Conservation (phyloP, 2,888 invertebrate species). For the Sinodicranocentrus sp. region DNA sequence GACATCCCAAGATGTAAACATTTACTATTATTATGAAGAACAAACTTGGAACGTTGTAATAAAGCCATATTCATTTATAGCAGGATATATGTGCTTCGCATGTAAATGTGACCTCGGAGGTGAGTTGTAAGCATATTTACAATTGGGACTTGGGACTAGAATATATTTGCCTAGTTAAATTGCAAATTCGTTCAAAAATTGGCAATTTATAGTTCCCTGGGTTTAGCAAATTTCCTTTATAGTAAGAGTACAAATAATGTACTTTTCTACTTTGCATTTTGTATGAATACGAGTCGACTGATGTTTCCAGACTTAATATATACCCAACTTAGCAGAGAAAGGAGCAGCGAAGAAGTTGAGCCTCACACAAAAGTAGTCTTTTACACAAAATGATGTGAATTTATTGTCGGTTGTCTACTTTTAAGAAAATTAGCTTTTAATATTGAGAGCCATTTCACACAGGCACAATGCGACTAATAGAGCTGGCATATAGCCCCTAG, state of each 20-base stretch:
- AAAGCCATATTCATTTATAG: too few species aligned
- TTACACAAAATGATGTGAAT: slow-evolving; percentile 56
- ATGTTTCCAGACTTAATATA: too few species aligned
- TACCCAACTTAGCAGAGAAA: background rate
- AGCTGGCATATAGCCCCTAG: background rate
- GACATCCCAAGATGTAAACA: too few species aligned
- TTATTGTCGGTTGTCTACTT: slow-evolving; percentile 63
- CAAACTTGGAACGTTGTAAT: too few species aligned
- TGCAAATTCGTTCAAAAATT: slow-evolving; percentile 53
- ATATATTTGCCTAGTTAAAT: slow-evolving; percentile 38
- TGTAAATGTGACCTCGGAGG: too few species aligned
- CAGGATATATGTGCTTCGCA: too few species aligned
- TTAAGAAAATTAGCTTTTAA: slow-evolving; percentile 70
- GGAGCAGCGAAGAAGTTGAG: too few species aligned
- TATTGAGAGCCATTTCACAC: slow-evolving; percentile 58
- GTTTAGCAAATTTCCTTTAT: slow-evolving; percentile 45
- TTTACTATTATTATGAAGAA: too few species aligned
- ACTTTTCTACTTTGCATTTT: too few species aligned
- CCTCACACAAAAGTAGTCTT: slow-evolving; percentile 39
- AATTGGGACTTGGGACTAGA: too few species aligned
- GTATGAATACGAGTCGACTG: too few species aligned
- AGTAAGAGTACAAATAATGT: background rate
- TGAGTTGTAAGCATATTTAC: too few species aligned
- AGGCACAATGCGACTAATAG: background rate
- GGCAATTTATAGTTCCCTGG: slow-evolving; percentile 63